Percentiles rank a stretch among this genome's conserved stretches.
Conservation (phyloP, 2,797 vertebrate genomes). For the Mormyrops boulengeri region DNA sequence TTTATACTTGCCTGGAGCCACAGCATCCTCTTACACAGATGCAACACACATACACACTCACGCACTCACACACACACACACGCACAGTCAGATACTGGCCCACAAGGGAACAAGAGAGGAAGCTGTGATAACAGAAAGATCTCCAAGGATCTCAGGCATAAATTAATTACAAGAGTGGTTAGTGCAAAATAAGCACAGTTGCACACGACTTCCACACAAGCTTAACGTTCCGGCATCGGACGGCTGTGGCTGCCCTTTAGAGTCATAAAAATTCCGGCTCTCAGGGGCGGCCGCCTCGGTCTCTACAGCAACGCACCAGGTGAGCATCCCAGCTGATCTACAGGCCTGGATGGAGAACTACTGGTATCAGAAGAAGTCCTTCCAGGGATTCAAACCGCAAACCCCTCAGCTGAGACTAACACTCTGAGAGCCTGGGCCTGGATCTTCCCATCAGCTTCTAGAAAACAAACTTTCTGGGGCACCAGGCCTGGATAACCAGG, state of each 20-base stretch:
- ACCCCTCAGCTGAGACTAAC: background rate
- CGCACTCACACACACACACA: background rate
- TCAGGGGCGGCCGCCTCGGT: background rate
- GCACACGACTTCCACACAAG: background rate
- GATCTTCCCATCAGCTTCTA: background rate
- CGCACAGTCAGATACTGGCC: background rate
- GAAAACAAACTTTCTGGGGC: background rate
- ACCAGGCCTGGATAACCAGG: background rate
- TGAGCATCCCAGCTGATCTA: background rate
- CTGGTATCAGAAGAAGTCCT: background rate
- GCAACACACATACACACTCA: background rate
- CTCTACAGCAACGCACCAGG: background rate
- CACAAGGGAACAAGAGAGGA: background rate
- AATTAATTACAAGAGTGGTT: constrained; percentile 1
- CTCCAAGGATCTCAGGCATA: background rate
- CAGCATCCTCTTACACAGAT: background rate
- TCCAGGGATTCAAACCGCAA: background rate
- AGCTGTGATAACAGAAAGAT: background rate
- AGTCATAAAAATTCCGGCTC: background rate
- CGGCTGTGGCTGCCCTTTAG: background rate
- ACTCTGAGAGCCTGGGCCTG: background rate
- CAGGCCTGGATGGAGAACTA: background rate
- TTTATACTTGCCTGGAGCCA: background rate
- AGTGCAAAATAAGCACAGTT: background rate
- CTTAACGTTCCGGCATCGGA: background rate